Evolutionary conservation across 1,140 invertebrate species (phyloP).

Genomic region (Daktulosphaira vitifoliae): DNA sequence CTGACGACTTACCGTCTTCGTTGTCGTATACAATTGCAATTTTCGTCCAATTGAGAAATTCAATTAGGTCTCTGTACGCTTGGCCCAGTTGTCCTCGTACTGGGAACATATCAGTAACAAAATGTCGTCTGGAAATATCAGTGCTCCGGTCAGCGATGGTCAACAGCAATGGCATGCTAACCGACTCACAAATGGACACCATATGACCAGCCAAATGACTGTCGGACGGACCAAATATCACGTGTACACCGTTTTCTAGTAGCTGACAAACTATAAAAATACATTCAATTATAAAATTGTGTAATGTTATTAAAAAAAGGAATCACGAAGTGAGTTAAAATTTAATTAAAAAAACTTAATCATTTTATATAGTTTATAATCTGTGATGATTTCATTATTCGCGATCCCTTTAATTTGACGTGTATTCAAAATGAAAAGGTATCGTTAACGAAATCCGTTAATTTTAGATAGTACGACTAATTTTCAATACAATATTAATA

Average conservation of each 20-base stretch:
- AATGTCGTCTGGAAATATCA: constrained; percentile 48
- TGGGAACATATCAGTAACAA: constrained; percentile 85
- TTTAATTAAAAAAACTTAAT: too few relatives aligned
- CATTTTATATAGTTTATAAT: too few relatives aligned
- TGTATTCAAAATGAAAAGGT: too few relatives aligned
- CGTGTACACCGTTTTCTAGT: constrained; percentile 73
- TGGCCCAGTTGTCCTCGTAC: constrained; percentile 70
- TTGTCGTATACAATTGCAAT: constrained; percentile 91
- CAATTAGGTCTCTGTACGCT: constrained; percentile 78
- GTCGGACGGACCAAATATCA: constrained; percentile 81
- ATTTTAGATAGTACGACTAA: too few relatives aligned
- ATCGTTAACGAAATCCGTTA: too few relatives aligned
- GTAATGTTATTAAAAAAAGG: too few relatives aligned
- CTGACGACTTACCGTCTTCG: constrained; percentile 58
- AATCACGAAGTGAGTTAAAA: too few relatives aligned
- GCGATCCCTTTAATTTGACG: too few relatives aligned
- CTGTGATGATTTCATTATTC: too few relatives aligned
- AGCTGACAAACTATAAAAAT: constrained; percentile 86
- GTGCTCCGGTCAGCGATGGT: constrained; percentile 59
- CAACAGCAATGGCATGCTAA: constrained; percentile 82
- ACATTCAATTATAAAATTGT: too few relatives aligned
- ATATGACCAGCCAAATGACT: constrained; percentile 72
- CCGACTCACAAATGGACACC: constrained; percentile 78
- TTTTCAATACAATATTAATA: too few relatives aligned
- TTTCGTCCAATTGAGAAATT: constrained; percentile 84